phyloP scores from a whole-genome alignment of 2,888 invertebrate species.

The Carpatolechia fugitivella region DNA sequence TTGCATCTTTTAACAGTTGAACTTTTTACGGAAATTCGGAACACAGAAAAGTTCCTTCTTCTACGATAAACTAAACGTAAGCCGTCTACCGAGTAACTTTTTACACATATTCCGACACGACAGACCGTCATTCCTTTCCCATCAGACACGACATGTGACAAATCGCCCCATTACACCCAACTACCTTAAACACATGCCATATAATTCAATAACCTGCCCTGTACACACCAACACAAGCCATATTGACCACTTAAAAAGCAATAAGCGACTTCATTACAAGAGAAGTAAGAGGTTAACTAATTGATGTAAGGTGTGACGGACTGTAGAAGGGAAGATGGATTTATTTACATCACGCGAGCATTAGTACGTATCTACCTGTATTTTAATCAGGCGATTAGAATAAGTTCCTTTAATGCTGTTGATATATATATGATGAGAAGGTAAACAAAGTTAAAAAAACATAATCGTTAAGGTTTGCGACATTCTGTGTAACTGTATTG shows the following conservation, averaged over 20 bases:
- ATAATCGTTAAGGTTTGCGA: too few species aligned
- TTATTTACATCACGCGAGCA: background rate
- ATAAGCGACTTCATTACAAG: too few species aligned
- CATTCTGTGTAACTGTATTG: too few species aligned
- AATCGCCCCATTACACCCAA: background rate
- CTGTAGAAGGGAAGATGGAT: background rate
- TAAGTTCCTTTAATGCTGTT: background rate
- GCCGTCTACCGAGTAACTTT: background rate
- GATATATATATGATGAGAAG: too few species aligned
- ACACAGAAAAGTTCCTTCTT: too few species aligned
- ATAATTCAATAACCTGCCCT: background rate
- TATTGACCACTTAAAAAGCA: too few species aligned
- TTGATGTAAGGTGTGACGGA: too few species aligned
- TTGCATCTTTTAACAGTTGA: too few species aligned
- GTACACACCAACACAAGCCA: background rate
- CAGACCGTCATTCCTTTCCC: too few species aligned
- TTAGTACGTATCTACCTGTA: background rate
- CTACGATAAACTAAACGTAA: background rate
- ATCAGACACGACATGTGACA: background rate
- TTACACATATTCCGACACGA: background rate
- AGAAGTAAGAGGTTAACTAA: too few species aligned
- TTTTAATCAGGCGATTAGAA: background rate
- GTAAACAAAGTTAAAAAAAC: too few species aligned
- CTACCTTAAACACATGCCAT: background rate
- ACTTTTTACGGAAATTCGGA: too few species aligned